These are phyloP conservation scores for Dendropsophus ebraccatus DNA, from an alignment of 2,113 vertebrate genomes.

Conservation along the genomic window DNA sequence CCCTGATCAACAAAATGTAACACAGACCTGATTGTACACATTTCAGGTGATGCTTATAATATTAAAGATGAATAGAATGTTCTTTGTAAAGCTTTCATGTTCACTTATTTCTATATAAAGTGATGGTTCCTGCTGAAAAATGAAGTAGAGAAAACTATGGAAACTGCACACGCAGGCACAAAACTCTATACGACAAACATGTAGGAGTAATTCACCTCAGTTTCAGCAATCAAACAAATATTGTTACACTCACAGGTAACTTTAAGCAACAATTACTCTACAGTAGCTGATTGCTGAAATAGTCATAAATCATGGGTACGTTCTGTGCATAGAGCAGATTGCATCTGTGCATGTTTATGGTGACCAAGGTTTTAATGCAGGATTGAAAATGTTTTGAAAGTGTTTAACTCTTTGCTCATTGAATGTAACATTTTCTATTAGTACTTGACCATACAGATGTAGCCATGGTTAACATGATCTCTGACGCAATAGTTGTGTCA, in stretches of 20 bases:
- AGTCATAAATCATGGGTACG: not conserved
- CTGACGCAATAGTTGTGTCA: no score
- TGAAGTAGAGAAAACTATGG: not conserved
- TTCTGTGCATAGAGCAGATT: not conserved
- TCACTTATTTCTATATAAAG: not conserved
- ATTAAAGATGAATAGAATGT: not conserved
- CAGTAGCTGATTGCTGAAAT: not conserved
- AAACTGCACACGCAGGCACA: not conserved
- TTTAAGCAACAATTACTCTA: not conserved
- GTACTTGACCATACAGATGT: no score
- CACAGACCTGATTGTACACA: not conserved
- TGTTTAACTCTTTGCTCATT: not conserved
- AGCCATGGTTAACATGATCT: no score
- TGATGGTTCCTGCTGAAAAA: not conserved
- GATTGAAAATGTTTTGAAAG: not conserved
- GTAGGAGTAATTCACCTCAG: not conserved
- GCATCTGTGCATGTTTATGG: not conserved
- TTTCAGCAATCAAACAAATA: slow-evolving; percentile 22
- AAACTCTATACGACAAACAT: not conserved
- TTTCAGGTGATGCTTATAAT: not conserved
- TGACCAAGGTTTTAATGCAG: not conserved
- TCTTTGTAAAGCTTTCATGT: not conserved
- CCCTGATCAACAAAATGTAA: no score
- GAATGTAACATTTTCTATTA: no score
- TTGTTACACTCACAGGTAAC: not conserved